phyloP scores from a whole-genome alignment of 2,797 vertebrate genomes.

The Sebastes miniatus region DNA sequence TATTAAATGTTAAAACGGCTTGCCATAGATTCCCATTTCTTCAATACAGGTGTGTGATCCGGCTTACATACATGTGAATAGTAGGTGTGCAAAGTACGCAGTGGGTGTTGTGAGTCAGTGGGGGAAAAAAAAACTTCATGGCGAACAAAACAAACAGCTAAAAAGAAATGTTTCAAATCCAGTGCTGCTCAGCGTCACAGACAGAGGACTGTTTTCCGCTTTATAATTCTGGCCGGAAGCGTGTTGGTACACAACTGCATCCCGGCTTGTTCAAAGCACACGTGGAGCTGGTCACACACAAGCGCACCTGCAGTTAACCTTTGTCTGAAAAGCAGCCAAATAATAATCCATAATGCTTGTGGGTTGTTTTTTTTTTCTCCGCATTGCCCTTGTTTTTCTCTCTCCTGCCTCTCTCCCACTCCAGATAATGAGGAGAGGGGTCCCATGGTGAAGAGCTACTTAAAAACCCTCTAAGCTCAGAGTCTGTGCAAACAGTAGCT shows the following conservation, averaged over 20 bases:
- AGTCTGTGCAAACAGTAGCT: constrained; percentile 51
- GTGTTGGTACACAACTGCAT: constrained; percentile 5
- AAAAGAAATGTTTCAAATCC: constrained; percentile 6
- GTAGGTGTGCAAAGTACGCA: background rate
- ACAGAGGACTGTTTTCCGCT: constrained; percentile 2
- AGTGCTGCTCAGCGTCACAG: background rate
- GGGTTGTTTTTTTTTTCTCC: background rate
- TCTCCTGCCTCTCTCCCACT: constrained; percentile 42
- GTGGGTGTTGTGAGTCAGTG: background rate
- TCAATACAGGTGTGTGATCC: background rate
- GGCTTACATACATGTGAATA: background rate
- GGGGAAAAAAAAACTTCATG: background rate
- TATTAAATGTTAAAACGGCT: no score
- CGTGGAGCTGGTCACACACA: constrained; percentile 22
- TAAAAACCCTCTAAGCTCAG: constrained; percentile 49
- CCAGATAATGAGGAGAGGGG: constrained; percentile 60
- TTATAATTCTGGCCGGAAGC: constrained; percentile 5
- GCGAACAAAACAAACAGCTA: background rate
- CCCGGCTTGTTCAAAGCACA: constrained; percentile 33
- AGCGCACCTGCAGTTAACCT: constrained; percentile 53
- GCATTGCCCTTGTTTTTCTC: constrained; percentile 42
- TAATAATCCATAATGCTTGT: constrained; percentile 40
- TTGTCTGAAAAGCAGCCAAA: constrained; percentile 43
- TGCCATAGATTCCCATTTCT: background rate
- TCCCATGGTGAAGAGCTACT: constrained; percentile 62